phyloP scores from a whole-genome alignment of 2,888 invertebrate species.

The Campoletis raptor region DNA sequence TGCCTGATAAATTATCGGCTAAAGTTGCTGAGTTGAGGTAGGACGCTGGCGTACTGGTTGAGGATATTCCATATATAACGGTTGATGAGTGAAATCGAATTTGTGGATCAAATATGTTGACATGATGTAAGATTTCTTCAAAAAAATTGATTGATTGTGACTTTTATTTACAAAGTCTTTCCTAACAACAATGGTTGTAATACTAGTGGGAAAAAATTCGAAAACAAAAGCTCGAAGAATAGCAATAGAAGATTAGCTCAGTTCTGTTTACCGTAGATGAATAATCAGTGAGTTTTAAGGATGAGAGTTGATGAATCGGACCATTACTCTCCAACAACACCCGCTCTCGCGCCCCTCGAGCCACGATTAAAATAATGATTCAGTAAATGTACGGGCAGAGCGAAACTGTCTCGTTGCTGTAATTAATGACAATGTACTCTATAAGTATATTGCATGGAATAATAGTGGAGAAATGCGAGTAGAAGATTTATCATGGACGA shows the following conservation, averaged over 20 bases:
- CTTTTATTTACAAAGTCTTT: constrained; percentile 27
- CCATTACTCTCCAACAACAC: constrained; percentile 66
- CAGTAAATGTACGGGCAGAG: constrained; percentile 47
- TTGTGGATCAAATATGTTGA: constrained; percentile 7
- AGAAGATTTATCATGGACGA: constrained; percentile 60
- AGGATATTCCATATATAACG: not conserved
- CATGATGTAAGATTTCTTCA: not conserved
- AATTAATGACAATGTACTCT: constrained; percentile 66
- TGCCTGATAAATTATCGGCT: constrained; percentile 61
- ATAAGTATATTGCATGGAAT: constrained; percentile 38
- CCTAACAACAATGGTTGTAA: not conserved
- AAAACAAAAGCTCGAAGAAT: not conserved
- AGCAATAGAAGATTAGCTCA: constrained; percentile 14
- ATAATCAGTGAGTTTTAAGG: constrained; percentile 56
- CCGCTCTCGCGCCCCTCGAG: constrained; percentile 57
- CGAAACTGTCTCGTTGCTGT: constrained; percentile 64
- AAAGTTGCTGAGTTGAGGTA: constrained; percentile 40
- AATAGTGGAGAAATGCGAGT: constrained; percentile 43
- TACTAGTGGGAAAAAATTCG: constrained; percentile 13
- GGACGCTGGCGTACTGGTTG: constrained; percentile 18
- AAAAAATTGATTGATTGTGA: not conserved
- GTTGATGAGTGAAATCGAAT: constrained; percentile 37
- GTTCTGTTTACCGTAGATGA: constrained; percentile 32
- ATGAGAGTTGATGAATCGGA: constrained; percentile 65
- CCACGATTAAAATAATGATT: constrained; percentile 62